phyloP scores from a whole-genome alignment of 64 coral and sea anemone species.

The Platygyra sinensis region DNA sequence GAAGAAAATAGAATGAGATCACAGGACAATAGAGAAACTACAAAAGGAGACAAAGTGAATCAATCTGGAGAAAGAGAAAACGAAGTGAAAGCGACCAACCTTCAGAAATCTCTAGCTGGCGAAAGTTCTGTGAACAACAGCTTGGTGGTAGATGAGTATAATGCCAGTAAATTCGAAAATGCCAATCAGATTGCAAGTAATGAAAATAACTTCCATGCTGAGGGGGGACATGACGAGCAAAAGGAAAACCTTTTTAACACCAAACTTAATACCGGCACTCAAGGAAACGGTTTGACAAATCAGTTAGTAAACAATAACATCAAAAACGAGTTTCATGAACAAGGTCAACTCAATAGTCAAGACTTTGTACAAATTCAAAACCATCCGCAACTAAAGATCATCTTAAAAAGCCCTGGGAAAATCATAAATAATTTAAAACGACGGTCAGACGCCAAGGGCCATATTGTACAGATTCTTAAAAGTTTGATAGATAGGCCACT shows the following conservation, averaged over 20 bases:
- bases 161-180: neutral
- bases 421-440: neutral
- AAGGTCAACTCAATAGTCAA: neutral
- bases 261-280: neutral
- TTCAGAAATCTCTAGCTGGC: neutral
- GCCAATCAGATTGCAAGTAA: neutral
- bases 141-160: neutral
- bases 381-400: slow-evolving; percentile 7
- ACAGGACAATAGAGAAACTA: neutral
- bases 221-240: neutral
- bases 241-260: neutral
- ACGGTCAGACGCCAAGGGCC: neutral
- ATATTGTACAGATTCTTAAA: slow-evolving; percentile 8
- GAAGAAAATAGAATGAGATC: neutral
- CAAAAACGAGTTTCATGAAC: neutral
- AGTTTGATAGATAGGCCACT: slow-evolving; percentile 14
- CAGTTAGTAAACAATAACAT: neutral
- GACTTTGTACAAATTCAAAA: neutral
- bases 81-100: neutral
- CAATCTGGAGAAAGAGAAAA: neutral
- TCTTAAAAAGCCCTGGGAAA: slow-evolving; percentile 27
- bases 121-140: neutral
- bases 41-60: neutral
- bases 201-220: neutral
- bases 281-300: neutral